A percentile compares a stretch with the other conserved stretches of the same genome.
phyloP scores from a whole-genome alignment of 2,113 vertebrate genomes.

The Larimichthys polyactis region DNA sequence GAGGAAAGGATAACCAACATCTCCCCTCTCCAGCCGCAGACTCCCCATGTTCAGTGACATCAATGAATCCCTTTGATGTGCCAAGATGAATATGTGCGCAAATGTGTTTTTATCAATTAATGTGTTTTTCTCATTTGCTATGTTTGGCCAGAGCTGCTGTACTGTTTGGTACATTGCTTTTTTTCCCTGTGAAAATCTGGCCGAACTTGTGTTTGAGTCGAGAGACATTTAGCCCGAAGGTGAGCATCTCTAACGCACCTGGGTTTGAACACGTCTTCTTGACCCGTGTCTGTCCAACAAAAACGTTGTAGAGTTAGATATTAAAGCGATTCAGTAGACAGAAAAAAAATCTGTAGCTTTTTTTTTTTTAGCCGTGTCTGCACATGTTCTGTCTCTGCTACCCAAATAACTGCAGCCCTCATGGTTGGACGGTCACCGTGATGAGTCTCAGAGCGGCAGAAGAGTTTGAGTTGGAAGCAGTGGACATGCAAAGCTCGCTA shows the following conservation, averaged over 20 bases:
- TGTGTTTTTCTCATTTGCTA: slow-evolving; percentile 79
- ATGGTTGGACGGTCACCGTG: slow-evolving; percentile 4
- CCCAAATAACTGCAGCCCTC: neutral
- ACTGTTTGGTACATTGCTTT: slow-evolving; percentile 43
- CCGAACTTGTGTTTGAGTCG: slow-evolving; percentile 39
- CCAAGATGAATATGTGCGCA: slow-evolving; percentile 82
- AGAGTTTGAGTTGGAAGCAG: slow-evolving; percentile 14
- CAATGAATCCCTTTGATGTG: slow-evolving; percentile 87
- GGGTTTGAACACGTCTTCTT: slow-evolving; percentile 17
- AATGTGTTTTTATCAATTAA: slow-evolving; percentile 84
- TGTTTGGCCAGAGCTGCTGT: slow-evolving; percentile 69
- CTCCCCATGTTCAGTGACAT: slow-evolving; percentile 84
- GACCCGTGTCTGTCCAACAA: neutral
- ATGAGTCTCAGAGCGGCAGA: slow-evolving; percentile 1
- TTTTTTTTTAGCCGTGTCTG: slow-evolving; percentile 14
- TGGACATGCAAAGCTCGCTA: slow-evolving; percentile 15
- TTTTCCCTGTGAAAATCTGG: slow-evolving; percentile 40
- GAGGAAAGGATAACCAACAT: slow-evolving; percentile 84
- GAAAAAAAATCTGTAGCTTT: neutral
- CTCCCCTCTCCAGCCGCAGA: slow-evolving; percentile 75
- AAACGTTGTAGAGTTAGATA: slow-evolving; percentile 15
- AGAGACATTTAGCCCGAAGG: slow-evolving; percentile 38
- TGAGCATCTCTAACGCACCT: slow-evolving; percentile 38
- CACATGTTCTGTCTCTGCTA: slow-evolving; percentile 2
- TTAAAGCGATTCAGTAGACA: slow-evolving; percentile 6